phyloP scores from a whole-genome alignment of 2,113 vertebrate genomes.

The Phylloscopus trochilus region DNA sequence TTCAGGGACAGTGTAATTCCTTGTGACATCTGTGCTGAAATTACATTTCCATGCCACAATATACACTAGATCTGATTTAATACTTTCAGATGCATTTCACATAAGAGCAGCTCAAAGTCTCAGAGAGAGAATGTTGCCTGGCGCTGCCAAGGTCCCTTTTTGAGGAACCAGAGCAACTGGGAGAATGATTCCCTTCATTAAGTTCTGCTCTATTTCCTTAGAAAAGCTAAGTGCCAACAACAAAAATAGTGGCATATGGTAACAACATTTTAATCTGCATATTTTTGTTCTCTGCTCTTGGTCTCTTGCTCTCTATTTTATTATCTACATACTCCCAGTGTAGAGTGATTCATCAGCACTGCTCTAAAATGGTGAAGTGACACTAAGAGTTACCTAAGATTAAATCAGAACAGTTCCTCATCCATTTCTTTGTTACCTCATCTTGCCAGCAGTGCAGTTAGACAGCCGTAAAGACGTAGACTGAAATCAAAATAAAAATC shows the following conservation, averaged over 20 bases:
- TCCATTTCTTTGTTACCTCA: neutral
- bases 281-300: neutral
- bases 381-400: neutral
- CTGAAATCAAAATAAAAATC: neutral
- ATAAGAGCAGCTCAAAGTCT: neutral
- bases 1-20: neutral
- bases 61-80: neutral
- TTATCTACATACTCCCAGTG: neutral
- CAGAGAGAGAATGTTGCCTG: neutral
- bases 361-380: neutral
- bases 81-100: neutral
- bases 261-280: neutral
- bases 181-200: neutral
- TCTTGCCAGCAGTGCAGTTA: neutral
- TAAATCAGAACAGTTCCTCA: neutral
- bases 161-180: neutral
- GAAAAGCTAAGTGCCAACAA: neutral
- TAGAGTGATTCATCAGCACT: neutral
- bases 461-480: neutral
- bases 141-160: neutral
- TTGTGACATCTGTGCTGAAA: neutral
- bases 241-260: neutral
- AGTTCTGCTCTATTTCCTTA: conserved; percentile 2
- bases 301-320: neutral
- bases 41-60: neutral